A percentile compares a stretch with the other conserved stretches of the same genome.
Evolutionary conservation across 2,797 vertebrate species (phyloP).

Genomic region (Phataginus tetradactyla): DNA sequence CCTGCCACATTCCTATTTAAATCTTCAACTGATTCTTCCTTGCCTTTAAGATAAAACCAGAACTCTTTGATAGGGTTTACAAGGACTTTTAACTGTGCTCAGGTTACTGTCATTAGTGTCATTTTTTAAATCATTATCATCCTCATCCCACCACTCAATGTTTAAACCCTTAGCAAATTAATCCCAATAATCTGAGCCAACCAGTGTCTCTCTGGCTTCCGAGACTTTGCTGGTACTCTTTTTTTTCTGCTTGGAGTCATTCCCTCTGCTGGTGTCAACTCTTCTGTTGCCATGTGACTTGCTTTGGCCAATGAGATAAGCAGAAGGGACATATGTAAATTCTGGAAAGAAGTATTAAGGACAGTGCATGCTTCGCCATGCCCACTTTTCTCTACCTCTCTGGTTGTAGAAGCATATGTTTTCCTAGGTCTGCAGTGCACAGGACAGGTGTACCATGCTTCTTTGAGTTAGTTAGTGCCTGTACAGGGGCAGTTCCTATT

Average conservation of each 20-base stretch:
- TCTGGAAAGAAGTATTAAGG: neutral
- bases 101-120: neutral
- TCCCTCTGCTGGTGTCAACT: neutral
- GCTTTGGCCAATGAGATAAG: neutral
- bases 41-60: neutral
- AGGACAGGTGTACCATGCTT: neutral
- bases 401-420: neutral
- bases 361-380: neutral
- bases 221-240: neutral
- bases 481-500: neutral
- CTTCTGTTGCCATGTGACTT: neutral
- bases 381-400: neutral
- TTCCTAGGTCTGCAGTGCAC: neutral
- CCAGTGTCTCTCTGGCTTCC: neutral
- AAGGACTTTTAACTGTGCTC: neutral
- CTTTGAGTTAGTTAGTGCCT: neutral
- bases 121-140: neutral
- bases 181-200: neutral
- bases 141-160: neutral
- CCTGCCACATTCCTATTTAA: neutral
- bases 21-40: neutral
- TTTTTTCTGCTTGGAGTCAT: neutral
- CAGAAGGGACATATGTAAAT: neutral
- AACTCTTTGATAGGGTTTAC: neutral
- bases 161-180: neutral